Evolutionary conservation across 2,888 invertebrate genomes (phyloP), one percentile per base, ranked within the genome.

Genomic region (Athetis lepigone): DNA sequence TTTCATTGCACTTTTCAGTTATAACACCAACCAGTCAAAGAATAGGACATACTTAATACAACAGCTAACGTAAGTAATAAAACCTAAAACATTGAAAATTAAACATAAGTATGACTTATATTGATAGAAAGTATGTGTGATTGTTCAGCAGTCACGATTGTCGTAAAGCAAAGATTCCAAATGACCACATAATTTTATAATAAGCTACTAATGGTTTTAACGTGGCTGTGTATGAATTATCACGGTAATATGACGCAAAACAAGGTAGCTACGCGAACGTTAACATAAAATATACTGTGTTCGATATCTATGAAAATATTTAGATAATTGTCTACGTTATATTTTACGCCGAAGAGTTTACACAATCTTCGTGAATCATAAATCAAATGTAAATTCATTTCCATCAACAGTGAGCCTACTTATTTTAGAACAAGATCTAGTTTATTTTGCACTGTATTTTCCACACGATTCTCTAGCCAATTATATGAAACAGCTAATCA

Each of bases 1-100:
- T 70, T 75, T 73, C 81, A 81, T 75, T 49, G 56, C 63, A 72
- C 73, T 77, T 59, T 62, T 54, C 49, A 54, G 56, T 49, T 46
- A 51, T 54, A 70, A 46, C 49, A 55, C 27, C 19, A 62, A 51
- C 27, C 25, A 29, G 46, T 8, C 4, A 54, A 47, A 39, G 27
- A 39, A 51, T 36, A 11, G 13, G 37, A 39, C 16, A 61, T 67
- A n/a, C n/a, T n/a, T 60, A 51, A 50, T 36, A 46, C 33, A 52
- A 25, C 23, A 46, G 8, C n/a, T 18, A 46, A 39, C 5, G 2
- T 39, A 23, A 42, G 19, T 18, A 16, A 33, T 29, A 46, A 54
- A 39, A 27, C 25, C n/a, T 23, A 11, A 29, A 7, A 3, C 23
- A 39, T 49, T 52, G 4, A 39, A 68, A 51, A 39, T 25, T 11